These are phyloP conservation scores for Andrena praecox DNA, from an alignment of 2,888 invertebrate genomes.

Conservation along the genomic window DNA sequence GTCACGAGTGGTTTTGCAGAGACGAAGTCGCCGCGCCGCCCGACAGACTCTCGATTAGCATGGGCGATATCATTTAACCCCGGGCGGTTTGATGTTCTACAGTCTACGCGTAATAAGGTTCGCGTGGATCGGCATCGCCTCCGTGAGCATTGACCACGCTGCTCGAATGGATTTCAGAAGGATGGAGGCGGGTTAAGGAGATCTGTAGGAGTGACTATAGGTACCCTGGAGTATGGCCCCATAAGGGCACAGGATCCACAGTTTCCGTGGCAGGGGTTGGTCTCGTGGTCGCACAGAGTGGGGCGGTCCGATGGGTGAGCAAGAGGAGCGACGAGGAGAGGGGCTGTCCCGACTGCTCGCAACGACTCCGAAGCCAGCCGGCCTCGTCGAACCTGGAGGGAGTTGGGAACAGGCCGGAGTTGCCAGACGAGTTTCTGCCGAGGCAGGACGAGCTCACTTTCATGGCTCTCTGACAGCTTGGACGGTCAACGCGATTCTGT, in stretches of 20 bases:
- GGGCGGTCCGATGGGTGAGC: conserved; percentile 70
- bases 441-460: conserved; percentile 76
- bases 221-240: conserved; percentile 75
- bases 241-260: conserved; percentile 77
- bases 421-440: conserved; percentile 84
- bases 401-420: conserved; percentile 74
- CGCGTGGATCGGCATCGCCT: conserved; percentile 28
- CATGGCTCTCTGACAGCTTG: conserved; percentile 60
- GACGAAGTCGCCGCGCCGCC: conserved; percentile 1
- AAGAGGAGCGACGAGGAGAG: conserved; percentile 51
- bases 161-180: conserved; percentile 67
- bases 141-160: conserved; percentile 46
- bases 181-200: conserved; percentile 80
- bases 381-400: conserved; percentile 73
- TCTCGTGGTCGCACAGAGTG: conserved; percentile 75
- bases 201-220: conserved; percentile 83
- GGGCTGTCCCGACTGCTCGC: conserved; percentile 61
- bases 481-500: conserved; percentile 34
- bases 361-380: conserved; percentile 69
- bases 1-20: background rate
- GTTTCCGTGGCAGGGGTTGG: conserved; percentile 82
- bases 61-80: conserved; percentile 37
- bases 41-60: conserved; percentile 32
- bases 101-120: conserved; percentile 30
- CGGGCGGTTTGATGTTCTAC: conserved; percentile 27